These are phyloP conservation scores for Elegia similella DNA, from an alignment of 2,888 invertebrate genomes.

Conservation along the genomic window DNA sequence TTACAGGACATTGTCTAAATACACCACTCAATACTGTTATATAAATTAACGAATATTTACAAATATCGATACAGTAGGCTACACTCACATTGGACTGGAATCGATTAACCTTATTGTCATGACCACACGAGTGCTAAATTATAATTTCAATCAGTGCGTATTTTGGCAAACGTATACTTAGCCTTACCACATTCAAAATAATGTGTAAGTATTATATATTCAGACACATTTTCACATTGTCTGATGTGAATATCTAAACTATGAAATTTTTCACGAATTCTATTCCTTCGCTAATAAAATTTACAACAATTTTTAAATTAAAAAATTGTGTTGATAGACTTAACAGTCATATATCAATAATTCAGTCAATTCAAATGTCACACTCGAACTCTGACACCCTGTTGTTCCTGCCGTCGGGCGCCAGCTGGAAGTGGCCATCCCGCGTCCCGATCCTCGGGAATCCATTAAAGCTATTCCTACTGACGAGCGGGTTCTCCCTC, in stretches of 20 bases:
- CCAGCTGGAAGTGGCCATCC: slow-evolving; percentile 68
- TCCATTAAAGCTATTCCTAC: slow-evolving; percentile 76
- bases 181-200: neutral
- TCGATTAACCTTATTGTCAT: slow-evolving; percentile 31
- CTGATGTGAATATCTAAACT: neutral
- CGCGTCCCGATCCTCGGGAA: slow-evolving; percentile 69
- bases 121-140: slow-evolving; percentile 34
- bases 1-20: slow-evolving; percentile 41
- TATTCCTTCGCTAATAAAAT: neutral
- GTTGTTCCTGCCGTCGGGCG: slow-evolving; percentile 74
- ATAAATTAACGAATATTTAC: slow-evolving; percentile 69
- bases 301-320: slow-evolving; percentile 5
- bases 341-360: slow-evolving; percentile 24
- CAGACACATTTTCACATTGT: neutral
- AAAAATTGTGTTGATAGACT: slow-evolving; percentile 16
- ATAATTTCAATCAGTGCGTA: slow-evolving; percentile 37
- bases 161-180: slow-evolving; percentile 29
- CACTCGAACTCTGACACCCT: slow-evolving; percentile 85
- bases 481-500: slow-evolving; percentile 70
- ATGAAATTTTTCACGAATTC: neutral
- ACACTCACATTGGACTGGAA: slow-evolving; percentile 43
- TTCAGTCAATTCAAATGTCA: slow-evolving; percentile 67
- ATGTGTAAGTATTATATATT: neutral
- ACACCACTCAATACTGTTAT: slow-evolving; percentile 63
- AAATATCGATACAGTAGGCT: slow-evolving; percentile 43